Conservation (phyloP, 2,113 vertebrate species). For the Antigone vipio region DNA sequence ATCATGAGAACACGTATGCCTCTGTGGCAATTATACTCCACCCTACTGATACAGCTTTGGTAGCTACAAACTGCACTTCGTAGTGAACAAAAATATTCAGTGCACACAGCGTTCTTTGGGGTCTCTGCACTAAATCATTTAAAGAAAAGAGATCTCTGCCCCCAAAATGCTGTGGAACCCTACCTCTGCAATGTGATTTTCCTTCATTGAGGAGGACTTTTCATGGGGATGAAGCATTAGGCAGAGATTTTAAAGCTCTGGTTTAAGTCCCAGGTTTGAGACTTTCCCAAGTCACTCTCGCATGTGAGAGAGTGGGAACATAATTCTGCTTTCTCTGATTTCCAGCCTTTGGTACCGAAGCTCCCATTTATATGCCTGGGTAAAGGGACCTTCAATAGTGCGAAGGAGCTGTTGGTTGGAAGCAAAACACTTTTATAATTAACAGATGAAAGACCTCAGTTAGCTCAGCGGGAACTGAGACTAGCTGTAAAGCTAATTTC, state of each 20-base stretch:
- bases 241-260: not conserved
- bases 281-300: not conserved
- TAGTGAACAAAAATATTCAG: not conserved
- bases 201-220: not conserved
- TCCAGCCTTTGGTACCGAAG: not conserved
- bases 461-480: not conserved
- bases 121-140: not conserved
- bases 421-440: not conserved
- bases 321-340: not conserved
- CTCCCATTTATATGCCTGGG: not conserved
- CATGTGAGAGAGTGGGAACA: not conserved
- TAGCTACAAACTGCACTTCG: not conserved
- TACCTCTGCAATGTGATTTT: not conserved
- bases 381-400: not conserved
- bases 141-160: not conserved
- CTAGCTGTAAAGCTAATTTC: not conserved
- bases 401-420: not conserved
- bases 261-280: not conserved
- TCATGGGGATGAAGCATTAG: not conserved
- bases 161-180: too few relatives aligned
- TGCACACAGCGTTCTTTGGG: not conserved
- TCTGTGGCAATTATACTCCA: not conserved
- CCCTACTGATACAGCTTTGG: not conserved
- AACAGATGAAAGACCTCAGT: not conserved
- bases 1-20: not conserved